Evolutionary conservation across 2,797 vertebrate genomes (phyloP), one percentile per base, ranked within the genome.

Genomic region (Furcifer pardalis): DNA sequence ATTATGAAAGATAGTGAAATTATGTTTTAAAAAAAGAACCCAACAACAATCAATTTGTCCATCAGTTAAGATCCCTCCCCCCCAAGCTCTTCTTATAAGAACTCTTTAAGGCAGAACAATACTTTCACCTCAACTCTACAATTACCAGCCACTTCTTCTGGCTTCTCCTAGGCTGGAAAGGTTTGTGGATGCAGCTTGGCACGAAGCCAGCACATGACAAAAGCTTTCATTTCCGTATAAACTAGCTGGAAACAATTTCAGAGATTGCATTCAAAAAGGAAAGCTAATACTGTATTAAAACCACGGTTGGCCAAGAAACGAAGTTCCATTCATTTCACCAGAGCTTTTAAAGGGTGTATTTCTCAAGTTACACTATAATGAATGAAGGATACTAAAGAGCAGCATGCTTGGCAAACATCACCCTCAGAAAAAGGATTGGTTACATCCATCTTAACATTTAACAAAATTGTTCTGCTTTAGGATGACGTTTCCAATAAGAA

Each of bases 381-480:
- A 77, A 69, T 40, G 44, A 27, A 66, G 60, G 21, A 49, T 12
- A 27, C 32, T 21, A 9, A 56, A 17, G 17, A 7, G 44, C 25
- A 68, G 7, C 25, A 8, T 30, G 12, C 71, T 81, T 81, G 84
- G 84, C 78, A 81, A 72, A 46, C n/a, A 9, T 23, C 65, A 46
- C 17, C 40, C 75, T 46, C 12, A 60, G 49, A 35, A 68, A 60
- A 74, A 81, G 78, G 79, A 76, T 71, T 49, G 84, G 72, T 85
- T 76, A 81, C 79, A 69, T 76, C 84, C 35, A 49, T 71, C 84
- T 81, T n/a, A 9, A 19, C 68, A 81, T 81, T 40, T 46, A 85
- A 81, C 63, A 60, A 81, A 49, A 71, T 40, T 76, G 74, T 77
- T 85, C 63, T 69, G 65, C 74, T 77, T 77, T 19, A 73, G 37